Evolutionary conservation across 1,140 invertebrate species (phyloP).

Genomic region (Drosophila ohnishii): DNA sequence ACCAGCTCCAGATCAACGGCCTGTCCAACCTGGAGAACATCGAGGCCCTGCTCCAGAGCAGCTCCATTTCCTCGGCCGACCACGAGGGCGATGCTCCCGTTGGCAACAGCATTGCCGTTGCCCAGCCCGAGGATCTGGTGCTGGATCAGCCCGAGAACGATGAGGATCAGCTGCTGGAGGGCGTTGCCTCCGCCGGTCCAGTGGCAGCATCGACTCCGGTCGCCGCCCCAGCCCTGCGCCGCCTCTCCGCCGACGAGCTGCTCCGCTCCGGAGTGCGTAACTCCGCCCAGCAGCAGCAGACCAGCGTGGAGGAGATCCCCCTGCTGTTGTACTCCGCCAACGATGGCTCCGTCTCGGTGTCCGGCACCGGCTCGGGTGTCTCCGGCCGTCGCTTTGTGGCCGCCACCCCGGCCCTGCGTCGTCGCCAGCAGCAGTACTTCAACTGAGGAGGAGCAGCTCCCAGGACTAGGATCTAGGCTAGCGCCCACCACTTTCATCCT

Average conservation of each 20-base stretch:
- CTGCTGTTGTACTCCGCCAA: slow-evolving; percentile 74
- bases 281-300: slow-evolving; percentile 62
- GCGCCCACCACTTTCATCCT: slow-evolving; percentile 3
- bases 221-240: slow-evolving; percentile 37
- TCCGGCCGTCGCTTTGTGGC: slow-evolving; percentile 61
- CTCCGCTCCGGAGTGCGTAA: slow-evolving; percentile 64
- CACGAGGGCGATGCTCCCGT: slow-evolving; percentile 32
- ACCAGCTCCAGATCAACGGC: slow-evolving; percentile 74
- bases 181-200: slow-evolving; percentile 7
- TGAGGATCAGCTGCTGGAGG: slow-evolving; percentile 69
- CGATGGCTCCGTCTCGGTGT: slow-evolving; percentile 39
- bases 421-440: slow-evolving; percentile 54
- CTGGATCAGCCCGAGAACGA: slow-evolving; percentile 71
- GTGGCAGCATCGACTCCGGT: neutral
- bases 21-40: slow-evolving; percentile 77
- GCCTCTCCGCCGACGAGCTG: slow-evolving; percentile 60
- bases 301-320: slow-evolving; percentile 76
- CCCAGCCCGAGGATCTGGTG: slow-evolving; percentile 65
- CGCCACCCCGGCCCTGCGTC: slow-evolving; percentile 65
- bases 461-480: neutral
- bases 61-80: slow-evolving; percentile 50
- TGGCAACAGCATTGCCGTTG: slow-evolving; percentile 67
- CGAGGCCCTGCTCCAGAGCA: slow-evolving; percentile 71
- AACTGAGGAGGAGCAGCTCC: slow-evolving; percentile 26
- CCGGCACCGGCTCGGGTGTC: slow-evolving; percentile 9